These are phyloP conservation scores for Medauroidea extradentata DNA, from an alignment of 1,140 invertebrate genomes.

Conservation along the genomic window DNA sequence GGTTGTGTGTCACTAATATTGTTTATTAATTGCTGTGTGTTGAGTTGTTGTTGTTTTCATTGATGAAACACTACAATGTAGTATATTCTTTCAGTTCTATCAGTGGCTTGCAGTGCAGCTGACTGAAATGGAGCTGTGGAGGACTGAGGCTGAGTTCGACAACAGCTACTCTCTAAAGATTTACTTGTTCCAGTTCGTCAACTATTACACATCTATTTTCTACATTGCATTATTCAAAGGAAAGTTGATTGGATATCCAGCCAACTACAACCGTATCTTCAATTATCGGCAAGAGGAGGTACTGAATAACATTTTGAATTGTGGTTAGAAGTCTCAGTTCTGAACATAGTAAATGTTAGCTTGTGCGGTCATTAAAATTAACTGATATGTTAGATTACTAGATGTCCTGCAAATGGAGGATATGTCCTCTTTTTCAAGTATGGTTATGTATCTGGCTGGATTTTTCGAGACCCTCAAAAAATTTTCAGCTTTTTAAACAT, in stretches of 20 bases:
- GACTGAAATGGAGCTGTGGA: conserved; percentile 59
- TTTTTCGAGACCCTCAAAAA: no score
- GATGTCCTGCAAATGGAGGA: not conserved
- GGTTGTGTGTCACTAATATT: not conserved
- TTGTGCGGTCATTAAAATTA: no score
- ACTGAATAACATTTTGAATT: no score
- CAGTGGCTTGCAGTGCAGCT: conserved; percentile 53
- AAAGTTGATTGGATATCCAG: conserved; percentile 44
- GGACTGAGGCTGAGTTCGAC: conserved; percentile 67
- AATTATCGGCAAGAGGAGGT: conserved; percentile 80
- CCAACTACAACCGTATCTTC: conserved; percentile 53
- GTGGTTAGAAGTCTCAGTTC: no score
- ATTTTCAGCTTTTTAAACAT: no score
- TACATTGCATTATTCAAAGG: conserved; percentile 69
- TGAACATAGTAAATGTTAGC: no score
- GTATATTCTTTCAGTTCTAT: conserved; percentile 44
- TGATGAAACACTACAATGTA: not conserved
- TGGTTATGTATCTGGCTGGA: no score
- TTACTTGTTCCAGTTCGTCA: conserved; percentile 66
- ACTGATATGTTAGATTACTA: no score
- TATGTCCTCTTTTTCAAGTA: no score
- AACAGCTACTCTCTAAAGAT: conserved; percentile 64
- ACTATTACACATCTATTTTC: conserved; percentile 66
- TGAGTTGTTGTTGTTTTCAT: not conserved
- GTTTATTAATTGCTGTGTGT: not conserved